Conservation (phyloP, 1,140 invertebrate species). For the Armadillidium nasatum region DNA sequence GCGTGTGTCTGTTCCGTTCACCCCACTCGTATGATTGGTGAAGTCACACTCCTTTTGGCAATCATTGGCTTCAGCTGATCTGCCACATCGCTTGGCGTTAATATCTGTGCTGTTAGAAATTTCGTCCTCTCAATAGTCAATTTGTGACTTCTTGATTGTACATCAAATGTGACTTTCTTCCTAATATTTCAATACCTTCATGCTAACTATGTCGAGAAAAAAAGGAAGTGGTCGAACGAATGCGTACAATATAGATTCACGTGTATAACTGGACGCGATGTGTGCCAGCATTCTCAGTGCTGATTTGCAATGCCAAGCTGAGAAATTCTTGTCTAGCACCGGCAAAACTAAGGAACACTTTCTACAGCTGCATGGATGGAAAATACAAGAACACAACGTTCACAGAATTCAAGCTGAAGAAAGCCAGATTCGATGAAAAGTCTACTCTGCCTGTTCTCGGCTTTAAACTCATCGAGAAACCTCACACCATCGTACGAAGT, state of each 20-base stretch:
- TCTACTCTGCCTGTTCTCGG: conserved; percentile 27
- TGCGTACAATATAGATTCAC: conserved; percentile 27
- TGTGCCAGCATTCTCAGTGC: conserved; percentile 27
- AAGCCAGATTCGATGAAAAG: conserved; percentile 24
- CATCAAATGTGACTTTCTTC: not conserved
- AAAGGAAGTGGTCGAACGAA: conserved; percentile 22
- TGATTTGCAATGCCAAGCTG: conserved; percentile 32
- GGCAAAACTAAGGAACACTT: conserved; percentile 32
- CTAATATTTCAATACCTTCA: conserved; percentile 13
- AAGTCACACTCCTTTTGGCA: too few species aligned
- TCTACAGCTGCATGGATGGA: conserved; percentile 29
- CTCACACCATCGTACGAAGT: conserved; percentile 24
- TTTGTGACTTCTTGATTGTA: too few species aligned
- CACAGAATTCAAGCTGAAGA: conserved; percentile 24
- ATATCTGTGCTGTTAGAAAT: too few species aligned
- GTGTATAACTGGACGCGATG: conserved; percentile 20
- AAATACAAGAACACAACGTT: conserved; percentile 31
- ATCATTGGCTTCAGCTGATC: too few species aligned
- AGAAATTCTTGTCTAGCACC: conserved; percentile 27
- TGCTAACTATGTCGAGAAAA: not conserved
- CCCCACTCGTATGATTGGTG: too few species aligned
- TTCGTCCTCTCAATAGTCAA: too few species aligned
- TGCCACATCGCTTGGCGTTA: too few species aligned
- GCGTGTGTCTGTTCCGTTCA: too few species aligned
- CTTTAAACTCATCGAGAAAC: conserved; percentile 21